Percentiles rank a stretch among this genome's conserved stretches.
phyloP scores from a whole-genome alignment of 2,888 invertebrate species.

The Actias luna region DNA sequence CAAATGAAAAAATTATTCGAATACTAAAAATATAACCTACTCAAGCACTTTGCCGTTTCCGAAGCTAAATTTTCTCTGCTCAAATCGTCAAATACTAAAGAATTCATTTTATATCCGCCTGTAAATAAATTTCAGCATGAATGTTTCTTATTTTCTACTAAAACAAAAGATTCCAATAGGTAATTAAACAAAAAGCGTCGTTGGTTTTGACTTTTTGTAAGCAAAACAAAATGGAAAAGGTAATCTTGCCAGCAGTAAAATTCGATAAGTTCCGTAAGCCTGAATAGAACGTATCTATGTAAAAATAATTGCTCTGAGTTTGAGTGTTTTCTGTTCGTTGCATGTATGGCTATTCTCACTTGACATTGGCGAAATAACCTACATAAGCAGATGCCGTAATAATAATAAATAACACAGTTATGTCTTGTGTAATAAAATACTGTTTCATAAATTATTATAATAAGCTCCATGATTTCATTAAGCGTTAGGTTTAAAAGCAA shows the following conservation, averaged over 20 bases:
- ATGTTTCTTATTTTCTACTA: background rate
- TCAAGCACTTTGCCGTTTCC: conserved; percentile 63
- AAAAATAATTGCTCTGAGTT: too few species aligned
- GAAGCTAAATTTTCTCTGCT: conserved; percentile 64
- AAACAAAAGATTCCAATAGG: background rate
- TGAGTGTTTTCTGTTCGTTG: too few species aligned
- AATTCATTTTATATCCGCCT: conserved; percentile 71
- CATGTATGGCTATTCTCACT: too few species aligned
- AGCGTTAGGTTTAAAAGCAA: too few species aligned
- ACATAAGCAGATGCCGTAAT: too few species aligned
- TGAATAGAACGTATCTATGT: too few species aligned
- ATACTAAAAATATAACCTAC: conserved; percentile 75
- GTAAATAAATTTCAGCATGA: conserved; percentile 36
- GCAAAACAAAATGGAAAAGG: conserved; percentile 36
- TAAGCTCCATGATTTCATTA: too few species aligned
- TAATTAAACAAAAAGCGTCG: conserved; percentile 33
- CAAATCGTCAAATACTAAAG: conserved; percentile 65
- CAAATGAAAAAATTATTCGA: conserved; percentile 48
- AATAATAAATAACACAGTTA: too few species aligned
- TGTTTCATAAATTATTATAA: too few species aligned
- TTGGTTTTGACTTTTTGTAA: conserved; percentile 18
- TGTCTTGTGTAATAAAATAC: too few species aligned
- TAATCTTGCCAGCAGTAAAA: background rate
- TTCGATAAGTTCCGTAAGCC: too few species aligned
- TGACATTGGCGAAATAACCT: too few species aligned